Percentiles rank a stretch among this genome's conserved stretches.
These are phyloP conservation scores for Eupithecia tripunctaria DNA, from an alignment of 2,888 invertebrate species.

Conservation along the genomic window DNA sequence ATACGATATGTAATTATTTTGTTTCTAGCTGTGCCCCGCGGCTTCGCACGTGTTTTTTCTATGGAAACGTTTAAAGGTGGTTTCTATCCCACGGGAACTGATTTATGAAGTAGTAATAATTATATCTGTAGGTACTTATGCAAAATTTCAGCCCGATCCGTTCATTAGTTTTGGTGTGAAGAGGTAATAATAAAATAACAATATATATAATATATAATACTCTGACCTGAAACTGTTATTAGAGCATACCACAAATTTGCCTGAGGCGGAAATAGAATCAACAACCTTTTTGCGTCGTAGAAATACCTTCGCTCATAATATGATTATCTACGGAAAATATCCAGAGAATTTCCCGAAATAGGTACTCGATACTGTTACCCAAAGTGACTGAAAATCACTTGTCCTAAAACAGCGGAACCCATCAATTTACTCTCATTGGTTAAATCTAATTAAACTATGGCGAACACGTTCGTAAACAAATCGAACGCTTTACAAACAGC, in stretches of 20 bases:
- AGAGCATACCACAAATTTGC: not conserved
- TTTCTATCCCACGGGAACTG: no score
- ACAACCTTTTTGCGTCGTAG: not conserved
- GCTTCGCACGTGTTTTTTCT: no score
- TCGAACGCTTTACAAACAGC: not conserved
- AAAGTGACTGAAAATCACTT: not conserved
- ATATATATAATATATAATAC: no score
- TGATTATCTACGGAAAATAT: not conserved
- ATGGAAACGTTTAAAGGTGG: no score
- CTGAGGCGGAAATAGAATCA: not conserved
- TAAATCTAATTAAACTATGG: constrained; percentile 14
- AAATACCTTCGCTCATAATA: not conserved
- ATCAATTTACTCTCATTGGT: not conserved
- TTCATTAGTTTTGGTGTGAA: no score
- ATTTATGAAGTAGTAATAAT: no score
- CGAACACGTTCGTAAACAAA: not conserved
- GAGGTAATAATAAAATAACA: no score
- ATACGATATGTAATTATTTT: no score
- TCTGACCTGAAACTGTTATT: no score
- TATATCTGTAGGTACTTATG: no score
- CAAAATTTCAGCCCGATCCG: no score
- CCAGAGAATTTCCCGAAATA: not conserved
- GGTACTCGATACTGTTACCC: not conserved
- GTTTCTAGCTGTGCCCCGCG: no score
- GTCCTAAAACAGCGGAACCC: not conserved